phyloP scores from a whole-genome alignment of 2,888 invertebrate species.

The Oscheius sp. region DNA sequence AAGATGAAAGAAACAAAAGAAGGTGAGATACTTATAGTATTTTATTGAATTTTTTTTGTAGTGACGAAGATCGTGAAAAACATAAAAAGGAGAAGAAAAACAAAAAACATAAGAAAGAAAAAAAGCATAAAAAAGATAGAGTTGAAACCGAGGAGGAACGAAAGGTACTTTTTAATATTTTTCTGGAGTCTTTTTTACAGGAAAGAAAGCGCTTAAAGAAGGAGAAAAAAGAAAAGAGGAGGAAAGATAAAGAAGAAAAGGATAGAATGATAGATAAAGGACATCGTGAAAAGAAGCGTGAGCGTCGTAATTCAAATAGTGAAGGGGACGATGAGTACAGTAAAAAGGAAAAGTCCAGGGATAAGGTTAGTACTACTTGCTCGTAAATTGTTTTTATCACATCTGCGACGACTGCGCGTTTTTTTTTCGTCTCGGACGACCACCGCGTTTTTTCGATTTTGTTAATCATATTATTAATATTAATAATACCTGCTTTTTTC shows the following conservation, averaged over 20 bases:
- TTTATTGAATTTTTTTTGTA: too few species aligned
- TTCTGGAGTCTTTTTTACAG: background rate
- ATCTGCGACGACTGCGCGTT: too few species aligned
- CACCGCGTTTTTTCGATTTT: too few species aligned
- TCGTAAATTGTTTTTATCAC: too few species aligned
- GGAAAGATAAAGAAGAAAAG: slow-evolving; percentile 10
- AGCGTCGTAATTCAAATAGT: background rate
- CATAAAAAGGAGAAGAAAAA: slow-evolving; percentile 42
- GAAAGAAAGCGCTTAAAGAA: slow-evolving; percentile 30
- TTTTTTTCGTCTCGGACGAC: too few species aligned
- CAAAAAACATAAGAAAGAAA: slow-evolving; percentile 52
- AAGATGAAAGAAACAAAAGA: too few species aligned
- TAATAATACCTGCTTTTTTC: too few species aligned
- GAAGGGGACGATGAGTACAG: background rate
- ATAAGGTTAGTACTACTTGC: too few species aligned
- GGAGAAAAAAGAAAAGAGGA: slow-evolving; percentile 30
- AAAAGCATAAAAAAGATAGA: slow-evolving; percentile 42
- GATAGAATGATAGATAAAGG: background rate
- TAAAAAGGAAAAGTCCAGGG: too few species aligned
- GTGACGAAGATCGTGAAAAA: slow-evolving; percentile 19
- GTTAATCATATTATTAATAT: too few species aligned
- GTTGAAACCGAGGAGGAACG: slow-evolving; percentile 27
- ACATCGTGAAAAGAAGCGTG: background rate
- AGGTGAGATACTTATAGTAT: too few species aligned
- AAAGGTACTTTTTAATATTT: background rate